Conservation (phyloP, 2,113 vertebrate species). For the Hyla sarda region DNA sequence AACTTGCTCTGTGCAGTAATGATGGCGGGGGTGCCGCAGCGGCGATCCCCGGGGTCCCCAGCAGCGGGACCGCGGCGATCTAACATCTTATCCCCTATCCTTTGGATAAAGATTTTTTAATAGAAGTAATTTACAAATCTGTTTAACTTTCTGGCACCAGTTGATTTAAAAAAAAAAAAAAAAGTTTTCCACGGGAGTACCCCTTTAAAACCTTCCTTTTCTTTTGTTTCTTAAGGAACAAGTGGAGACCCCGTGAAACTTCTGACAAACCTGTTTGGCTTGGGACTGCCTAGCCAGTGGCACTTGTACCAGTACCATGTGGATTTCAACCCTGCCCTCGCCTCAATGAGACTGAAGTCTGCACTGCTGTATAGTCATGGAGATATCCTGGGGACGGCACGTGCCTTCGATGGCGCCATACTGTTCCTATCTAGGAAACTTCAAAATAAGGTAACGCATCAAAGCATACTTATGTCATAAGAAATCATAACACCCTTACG, state of each 20-base stretch:
- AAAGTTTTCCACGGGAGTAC: no score
- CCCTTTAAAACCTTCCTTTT: neutral
- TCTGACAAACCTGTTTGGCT: conserved; percentile 61
- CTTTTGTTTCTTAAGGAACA: conserved; percentile 59
- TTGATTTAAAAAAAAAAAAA: no score
- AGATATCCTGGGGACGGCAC: conserved; percentile 60
- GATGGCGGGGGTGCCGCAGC: no score
- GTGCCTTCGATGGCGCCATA: conserved; percentile 62
- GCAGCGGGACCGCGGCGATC: no score
- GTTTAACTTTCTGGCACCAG: no score
- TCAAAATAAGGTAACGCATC: conserved; percentile 64
- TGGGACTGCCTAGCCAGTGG: conserved; percentile 62
- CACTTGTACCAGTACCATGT: conserved; percentile 63
- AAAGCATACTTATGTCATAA: no score
- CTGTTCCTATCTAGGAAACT: conserved; percentile 67
- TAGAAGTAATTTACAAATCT: no score
- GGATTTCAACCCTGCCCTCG: conserved; percentile 58
- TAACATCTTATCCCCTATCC: no score
- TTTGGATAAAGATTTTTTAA: no score
- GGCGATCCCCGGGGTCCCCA: no score
- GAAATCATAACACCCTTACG: no score
- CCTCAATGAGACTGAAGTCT: conserved; percentile 62
- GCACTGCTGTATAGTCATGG: conserved; percentile 62
- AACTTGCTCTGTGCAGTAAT: no score
- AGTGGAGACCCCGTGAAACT: conserved; percentile 66